Evolutionary conservation across 2,888 invertebrate species (phyloP).

Genomic region (Herminia tarsipennalis): DNA sequence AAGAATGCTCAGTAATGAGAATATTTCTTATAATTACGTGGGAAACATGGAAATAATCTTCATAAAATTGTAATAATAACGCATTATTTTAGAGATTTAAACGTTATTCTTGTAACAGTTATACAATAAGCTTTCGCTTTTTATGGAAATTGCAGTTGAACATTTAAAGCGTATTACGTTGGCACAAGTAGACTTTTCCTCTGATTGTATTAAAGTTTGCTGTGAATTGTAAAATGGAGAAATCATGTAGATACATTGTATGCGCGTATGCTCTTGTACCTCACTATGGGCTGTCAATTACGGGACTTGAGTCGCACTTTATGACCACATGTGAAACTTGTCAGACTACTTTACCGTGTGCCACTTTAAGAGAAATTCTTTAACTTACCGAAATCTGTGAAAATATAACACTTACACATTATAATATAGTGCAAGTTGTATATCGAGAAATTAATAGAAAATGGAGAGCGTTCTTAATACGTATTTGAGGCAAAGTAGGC

Average conservation of each 20-base stretch:
- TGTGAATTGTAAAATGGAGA: constrained; percentile 37
- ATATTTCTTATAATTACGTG: constrained; percentile 44
- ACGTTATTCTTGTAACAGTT: constrained; percentile 32
- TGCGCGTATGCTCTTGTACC: constrained; percentile 24
- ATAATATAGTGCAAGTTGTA: not conserved
- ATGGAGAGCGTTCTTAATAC: too few species aligned
- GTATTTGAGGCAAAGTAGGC: too few species aligned
- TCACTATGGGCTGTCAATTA: constrained; percentile 45
- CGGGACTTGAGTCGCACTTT: constrained; percentile 39
- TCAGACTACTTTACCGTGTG: constrained; percentile 36
- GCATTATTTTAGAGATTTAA: constrained; percentile 28
- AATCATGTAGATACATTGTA: constrained; percentile 28
- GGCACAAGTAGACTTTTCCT: constrained; percentile 14
- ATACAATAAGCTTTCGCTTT: constrained; percentile 42
- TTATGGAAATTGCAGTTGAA: constrained; percentile 29
- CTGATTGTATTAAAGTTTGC: constrained; percentile 24
- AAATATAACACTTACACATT: constrained; percentile 14
- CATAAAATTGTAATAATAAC: constrained; percentile 30
- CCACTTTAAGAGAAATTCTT: constrained; percentile 46
- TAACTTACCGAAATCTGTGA: constrained; percentile 43
- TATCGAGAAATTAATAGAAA: too few species aligned
- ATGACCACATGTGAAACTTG: constrained; percentile 43
- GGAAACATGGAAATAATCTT: constrained; percentile 41
- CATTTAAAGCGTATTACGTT: constrained; percentile 30
- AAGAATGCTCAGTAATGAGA: constrained; percentile 42